These are phyloP conservation scores for Myotis vivesi DNA, from an alignment of 2,797 vertebrate species.

Conservation along the genomic window DNA sequence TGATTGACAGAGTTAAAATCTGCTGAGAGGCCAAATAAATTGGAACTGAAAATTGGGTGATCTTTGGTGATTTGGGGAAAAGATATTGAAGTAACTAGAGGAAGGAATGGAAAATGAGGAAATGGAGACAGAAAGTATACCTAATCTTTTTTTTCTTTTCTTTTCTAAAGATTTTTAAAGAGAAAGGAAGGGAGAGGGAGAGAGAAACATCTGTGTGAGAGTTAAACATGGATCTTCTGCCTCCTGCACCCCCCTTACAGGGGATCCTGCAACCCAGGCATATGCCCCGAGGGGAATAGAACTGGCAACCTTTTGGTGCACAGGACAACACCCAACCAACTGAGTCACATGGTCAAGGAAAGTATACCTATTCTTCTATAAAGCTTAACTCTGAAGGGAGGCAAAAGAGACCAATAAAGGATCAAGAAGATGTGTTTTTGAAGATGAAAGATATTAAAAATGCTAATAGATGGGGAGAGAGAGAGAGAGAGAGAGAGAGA, in stretches of 20 bases:
- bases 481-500: too few species aligned
- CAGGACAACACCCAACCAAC: background rate
- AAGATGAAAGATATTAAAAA: background rate
- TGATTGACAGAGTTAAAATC: background rate
- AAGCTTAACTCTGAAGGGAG: background rate
- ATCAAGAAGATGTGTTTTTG: background rate
- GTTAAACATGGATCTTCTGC: background rate
- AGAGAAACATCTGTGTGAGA: background rate
- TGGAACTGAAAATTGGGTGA: background rate
- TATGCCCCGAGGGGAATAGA: background rate
- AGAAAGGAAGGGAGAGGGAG: background rate
- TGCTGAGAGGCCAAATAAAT: background rate
- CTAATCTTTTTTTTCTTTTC: background rate
- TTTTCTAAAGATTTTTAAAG: background rate
- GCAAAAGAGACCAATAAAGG: background rate
- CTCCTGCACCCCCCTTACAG: background rate
- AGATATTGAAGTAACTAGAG: background rate
- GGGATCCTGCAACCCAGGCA: background rate
- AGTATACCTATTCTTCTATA: background rate
- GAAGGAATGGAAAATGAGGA: background rate
- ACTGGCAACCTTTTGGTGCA: background rate
- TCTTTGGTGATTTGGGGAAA: background rate
- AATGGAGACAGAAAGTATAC: background rate
- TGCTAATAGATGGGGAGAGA: background rate
- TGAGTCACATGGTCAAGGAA: background rate